A percentile compares a stretch with the other conserved stretches of the same genome.
Conservation (phyloP, 2,888 invertebrate species). For the Candidula unifasciata region DNA sequence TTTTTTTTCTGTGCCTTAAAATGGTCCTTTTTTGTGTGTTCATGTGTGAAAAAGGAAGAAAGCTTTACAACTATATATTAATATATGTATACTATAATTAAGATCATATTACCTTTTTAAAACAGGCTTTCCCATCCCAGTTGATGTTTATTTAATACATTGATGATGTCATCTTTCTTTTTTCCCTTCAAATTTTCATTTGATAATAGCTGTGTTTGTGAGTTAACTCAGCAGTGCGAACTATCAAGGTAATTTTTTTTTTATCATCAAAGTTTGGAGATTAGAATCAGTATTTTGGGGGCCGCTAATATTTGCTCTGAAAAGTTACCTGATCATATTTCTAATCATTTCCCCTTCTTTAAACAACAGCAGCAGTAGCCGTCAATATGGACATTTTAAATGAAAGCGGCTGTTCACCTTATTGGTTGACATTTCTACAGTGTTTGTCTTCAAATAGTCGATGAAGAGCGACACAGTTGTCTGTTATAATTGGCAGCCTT, state of each 20-base stretch:
- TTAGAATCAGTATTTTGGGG: neutral
- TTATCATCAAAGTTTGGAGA: constrained; percentile 40
- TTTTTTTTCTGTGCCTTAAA: constrained; percentile 75
- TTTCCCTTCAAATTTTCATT: constrained; percentile 33
- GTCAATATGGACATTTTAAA: too few species aligned
- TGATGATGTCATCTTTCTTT: constrained; percentile 44
- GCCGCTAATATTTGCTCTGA: too few species aligned
- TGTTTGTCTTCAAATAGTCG: too few species aligned
- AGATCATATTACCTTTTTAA: constrained; percentile 62
- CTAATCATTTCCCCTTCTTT: too few species aligned
- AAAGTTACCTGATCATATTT: too few species aligned
- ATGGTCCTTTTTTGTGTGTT: constrained; percentile 64
- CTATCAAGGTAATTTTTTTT: constrained; percentile 24
- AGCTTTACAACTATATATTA: constrained; percentile 66
- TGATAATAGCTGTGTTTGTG: neutral
- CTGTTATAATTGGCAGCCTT: too few species aligned
- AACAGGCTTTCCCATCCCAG: constrained; percentile 46
- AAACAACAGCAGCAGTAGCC: too few species aligned
- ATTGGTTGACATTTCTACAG: too few species aligned
- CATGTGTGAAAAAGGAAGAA: constrained; percentile 64
- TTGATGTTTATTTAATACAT: constrained; percentile 36
- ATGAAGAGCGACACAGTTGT: too few species aligned
- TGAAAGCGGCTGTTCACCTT: too few species aligned
- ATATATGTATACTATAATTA: constrained; percentile 65
- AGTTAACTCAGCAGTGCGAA: too few species aligned